Conservation (phyloP, 2,113 vertebrate genomes). For the Bombycilla garrulus region DNA sequence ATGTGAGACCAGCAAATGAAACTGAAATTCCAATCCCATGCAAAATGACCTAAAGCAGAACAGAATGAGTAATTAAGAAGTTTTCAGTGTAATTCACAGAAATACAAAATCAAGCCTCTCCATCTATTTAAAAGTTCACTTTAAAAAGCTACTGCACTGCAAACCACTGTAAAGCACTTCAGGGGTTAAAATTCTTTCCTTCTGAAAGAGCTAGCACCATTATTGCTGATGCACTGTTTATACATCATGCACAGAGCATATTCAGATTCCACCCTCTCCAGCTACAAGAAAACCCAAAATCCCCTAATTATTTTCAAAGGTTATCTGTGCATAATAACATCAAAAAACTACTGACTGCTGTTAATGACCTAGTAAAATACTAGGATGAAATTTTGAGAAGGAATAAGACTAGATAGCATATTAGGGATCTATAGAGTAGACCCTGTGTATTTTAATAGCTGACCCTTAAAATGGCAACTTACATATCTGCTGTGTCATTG, state of each 20-base stretch:
- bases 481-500: slow-evolving; percentile 56
- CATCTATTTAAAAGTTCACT: not conserved
- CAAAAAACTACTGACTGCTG: not conserved
- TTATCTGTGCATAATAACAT: not conserved
- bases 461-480: slow-evolving; percentile 58
- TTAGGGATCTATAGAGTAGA: not conserved
- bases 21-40: not conserved
- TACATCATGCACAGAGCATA: not conserved
- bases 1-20: not conserved
- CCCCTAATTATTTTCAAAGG: not conserved
- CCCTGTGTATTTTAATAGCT: not conserved
- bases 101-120: not conserved
- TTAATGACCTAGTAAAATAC: not conserved
- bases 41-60: not conserved
- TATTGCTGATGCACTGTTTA: not conserved
- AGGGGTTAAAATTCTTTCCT: not conserved
- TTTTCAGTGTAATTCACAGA: not conserved
- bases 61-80: not conserved
- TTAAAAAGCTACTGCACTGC: not conserved
- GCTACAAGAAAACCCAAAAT: not conserved
- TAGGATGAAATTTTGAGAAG: not conserved
- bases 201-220: not conserved
- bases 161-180: not conserved
- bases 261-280: not conserved
- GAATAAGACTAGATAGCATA: not conserved